Evolutionary conservation across 2,797 vertebrate genomes (phyloP).

Genomic region (Geotrypetes seraphini): DNA sequence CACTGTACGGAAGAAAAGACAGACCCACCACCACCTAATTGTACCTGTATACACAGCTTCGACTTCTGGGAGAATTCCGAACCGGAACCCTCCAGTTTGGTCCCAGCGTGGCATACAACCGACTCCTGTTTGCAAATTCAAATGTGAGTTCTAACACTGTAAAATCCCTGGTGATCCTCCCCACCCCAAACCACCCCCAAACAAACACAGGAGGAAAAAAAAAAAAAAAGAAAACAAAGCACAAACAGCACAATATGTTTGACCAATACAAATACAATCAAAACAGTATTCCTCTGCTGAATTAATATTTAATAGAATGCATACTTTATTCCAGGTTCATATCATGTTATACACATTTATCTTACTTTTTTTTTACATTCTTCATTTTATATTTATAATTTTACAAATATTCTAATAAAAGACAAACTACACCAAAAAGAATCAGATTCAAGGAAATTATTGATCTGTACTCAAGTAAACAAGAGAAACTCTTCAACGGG

Average conservation of each 20-base stretch:
- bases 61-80: constrained; percentile 79
- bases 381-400: too few species aligned
- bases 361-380: too few species aligned
- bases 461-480: too few species aligned
- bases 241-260: not conserved
- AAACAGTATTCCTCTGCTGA: not conserved
- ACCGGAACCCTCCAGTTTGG: constrained; percentile 90
- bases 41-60: constrained; percentile 88
- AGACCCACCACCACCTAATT: constrained; percentile 26
- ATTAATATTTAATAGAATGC: too few species aligned
- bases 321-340: too few species aligned
- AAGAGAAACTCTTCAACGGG: too few species aligned
- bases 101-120: constrained; percentile 88
- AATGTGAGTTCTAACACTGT: constrained; percentile 31
- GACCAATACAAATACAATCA: not conserved
- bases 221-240: not conserved
- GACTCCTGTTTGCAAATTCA: constrained; percentile 76
- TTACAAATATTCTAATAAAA: too few species aligned
- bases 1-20: not conserved
- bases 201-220: not conserved
- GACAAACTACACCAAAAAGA: too few species aligned
- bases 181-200: constrained; percentile 4
- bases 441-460: too few species aligned
- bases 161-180: constrained; percentile 1
- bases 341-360: too few species aligned